These are phyloP conservation scores for Ammodytes dubius DNA, from an alignment of 2,113 vertebrate species.

Conservation along the genomic window DNA sequence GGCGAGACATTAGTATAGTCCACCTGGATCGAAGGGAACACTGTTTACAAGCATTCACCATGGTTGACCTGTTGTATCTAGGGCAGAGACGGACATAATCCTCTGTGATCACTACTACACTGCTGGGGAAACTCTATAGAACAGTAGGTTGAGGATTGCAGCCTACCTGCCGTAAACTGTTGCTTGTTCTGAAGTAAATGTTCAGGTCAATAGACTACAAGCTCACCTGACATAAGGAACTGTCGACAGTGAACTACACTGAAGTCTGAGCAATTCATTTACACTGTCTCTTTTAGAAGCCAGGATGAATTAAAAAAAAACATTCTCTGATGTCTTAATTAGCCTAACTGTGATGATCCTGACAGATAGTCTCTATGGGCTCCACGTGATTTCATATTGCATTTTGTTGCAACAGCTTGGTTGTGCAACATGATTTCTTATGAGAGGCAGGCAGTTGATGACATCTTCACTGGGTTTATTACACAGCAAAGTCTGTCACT, in stretches of 20 bases:
- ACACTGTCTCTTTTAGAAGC: conserved; percentile 15
- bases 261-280: conserved; percentile 8
- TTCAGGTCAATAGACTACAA: background rate
- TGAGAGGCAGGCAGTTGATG: conserved; percentile 33
- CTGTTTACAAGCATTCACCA: conserved; percentile 35
- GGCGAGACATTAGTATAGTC: conserved; percentile 28
- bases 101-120: background rate
- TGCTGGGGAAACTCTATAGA: conserved; percentile 1
- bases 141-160: background rate
- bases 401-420: conserved; percentile 62
- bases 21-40: conserved; percentile 43
- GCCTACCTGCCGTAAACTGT: conserved; percentile 23
- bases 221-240: background rate
- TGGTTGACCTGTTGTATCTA: conserved; percentile 33
- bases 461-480: conserved; percentile 53
- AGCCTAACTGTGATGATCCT: conserved; percentile 4
- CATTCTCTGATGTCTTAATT: background rate
- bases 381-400: conserved; percentile 47
- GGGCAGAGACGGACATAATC: conserved; percentile 1
- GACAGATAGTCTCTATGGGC: conserved; percentile 1
- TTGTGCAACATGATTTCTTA: conserved; percentile 62
- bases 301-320: conserved; percentile 18
- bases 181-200: background rate
- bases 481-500: conserved; percentile 62
- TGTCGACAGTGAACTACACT: background rate